Percentiles rank a stretch among this genome's conserved stretches.
phyloP scores from a whole-genome alignment of 37 sponge, comb jelly and placozoan genomes.

The Chondrosia reniformis region DNA sequence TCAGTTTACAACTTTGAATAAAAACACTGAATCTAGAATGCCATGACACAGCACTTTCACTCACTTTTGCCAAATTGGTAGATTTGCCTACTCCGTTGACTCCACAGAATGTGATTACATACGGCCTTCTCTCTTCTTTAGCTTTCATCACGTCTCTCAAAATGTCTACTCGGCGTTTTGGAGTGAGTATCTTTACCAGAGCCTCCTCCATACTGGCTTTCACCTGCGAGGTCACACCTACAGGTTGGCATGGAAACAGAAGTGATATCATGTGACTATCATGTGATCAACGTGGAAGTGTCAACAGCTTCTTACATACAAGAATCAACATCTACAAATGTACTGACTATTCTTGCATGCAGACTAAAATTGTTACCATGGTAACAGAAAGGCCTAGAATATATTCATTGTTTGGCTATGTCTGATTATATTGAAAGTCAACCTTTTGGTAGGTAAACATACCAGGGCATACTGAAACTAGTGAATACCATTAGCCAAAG shows the following conservation, averaged over 20 bases:
- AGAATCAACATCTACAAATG: no score
- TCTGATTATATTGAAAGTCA: no score
- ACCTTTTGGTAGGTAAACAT: no score
- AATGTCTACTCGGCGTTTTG: conserved; percentile 75
- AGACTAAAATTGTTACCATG: no score
- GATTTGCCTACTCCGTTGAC: conserved; percentile 98
- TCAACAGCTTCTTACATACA: no score
- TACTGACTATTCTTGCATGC: no score
- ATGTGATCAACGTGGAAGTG: neutral
- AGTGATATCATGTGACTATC: neutral
- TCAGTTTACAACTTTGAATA: no score
- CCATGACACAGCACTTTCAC: conserved; percentile 23
- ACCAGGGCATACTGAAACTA: no score
- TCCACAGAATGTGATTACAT: conserved; percentile 95
- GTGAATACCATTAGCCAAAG: no score
- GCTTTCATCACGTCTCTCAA: conserved; percentile 74
- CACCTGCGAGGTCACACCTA: conserved; percentile 67
- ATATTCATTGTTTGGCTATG: no score
- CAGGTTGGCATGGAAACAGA: neutral
- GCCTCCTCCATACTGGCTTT: conserved; percentile 65
- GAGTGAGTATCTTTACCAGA: conserved; percentile 82
- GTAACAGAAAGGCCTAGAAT: no score
- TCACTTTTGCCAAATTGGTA: conserved; percentile 92
- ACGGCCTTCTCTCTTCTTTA: conserved; percentile 47
- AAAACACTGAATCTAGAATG: neutral